Conservation (phyloP, 2,797 vertebrate species). For the Holocentrus rufus region DNA sequence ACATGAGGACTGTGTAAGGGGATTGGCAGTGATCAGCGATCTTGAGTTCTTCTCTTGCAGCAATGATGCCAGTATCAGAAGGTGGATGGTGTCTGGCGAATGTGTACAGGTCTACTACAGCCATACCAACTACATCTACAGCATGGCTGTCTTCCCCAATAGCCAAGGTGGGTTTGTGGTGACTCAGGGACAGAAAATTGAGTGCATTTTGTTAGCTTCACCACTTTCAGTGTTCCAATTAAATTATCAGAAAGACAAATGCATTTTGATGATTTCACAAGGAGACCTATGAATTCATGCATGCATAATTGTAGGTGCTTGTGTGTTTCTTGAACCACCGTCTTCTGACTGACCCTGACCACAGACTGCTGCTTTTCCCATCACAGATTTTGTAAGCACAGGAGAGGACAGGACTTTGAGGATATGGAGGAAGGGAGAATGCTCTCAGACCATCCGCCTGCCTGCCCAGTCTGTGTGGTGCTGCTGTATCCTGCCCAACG, state of each 20-base stretch:
- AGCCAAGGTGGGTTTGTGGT: constrained; percentile 85
- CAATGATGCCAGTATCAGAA: constrained; percentile 93
- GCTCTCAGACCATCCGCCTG: constrained; percentile 92
- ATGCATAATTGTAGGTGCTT: background rate
- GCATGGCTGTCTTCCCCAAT: constrained; percentile 91
- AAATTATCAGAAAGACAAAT: background rate
- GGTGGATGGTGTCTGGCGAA: constrained; percentile 92
- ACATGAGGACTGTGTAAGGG: constrained; percentile 96
- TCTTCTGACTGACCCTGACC: background rate
- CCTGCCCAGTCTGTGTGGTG: constrained; percentile 97
- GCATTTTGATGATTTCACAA: no score
- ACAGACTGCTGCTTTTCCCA: background rate
- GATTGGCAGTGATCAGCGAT: constrained; percentile 90
- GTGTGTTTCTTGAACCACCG: no score
- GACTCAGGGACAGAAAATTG: background rate
- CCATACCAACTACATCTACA: constrained; percentile 98
- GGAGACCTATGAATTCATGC: no score
- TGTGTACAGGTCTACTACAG: constrained; percentile 93
- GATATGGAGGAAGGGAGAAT: constrained; percentile 93
- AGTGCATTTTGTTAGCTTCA: no score
- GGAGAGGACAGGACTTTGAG: constrained; percentile 94
- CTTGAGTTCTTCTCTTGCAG: constrained; percentile 97
- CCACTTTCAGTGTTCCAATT: background rate
- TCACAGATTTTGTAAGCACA: constrained; percentile 92
- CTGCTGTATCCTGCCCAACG: constrained; percentile 92